Evolutionary conservation across 2,888 invertebrate genomes (phyloP), one percentile per base, ranked within the genome.

Genomic region (Byasa hedistus): DNA sequence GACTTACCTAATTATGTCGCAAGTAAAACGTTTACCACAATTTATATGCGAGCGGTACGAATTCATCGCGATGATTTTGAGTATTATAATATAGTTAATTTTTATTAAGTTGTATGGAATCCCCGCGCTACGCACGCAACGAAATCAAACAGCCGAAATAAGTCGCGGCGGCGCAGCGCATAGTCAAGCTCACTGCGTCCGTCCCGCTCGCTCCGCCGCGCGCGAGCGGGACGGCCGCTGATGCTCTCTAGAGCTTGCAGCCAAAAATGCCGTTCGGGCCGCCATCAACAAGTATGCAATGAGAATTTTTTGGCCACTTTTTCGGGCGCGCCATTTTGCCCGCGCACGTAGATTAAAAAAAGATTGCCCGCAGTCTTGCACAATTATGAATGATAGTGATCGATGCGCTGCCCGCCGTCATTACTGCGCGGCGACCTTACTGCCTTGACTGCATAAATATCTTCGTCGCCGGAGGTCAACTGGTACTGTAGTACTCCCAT

Each of bases 261-360:
- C 73, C 79, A 83, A 80, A 83, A 83, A 85, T 85, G 84, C 84
- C 81, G 81, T 81, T 82, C 78, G 76, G 76, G 73, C 77, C 74
- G 78, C 75, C 77, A 75, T 75, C 77, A 7, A 71, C 73, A 71
- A 72, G 75, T 74, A 76, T 72, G 81, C 82, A 82, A 82, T 79
- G 79, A 74, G 74, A 71, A 71, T 74, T 77, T 74, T 73, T 73
- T 71, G 71, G 70, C 67, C 70, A 70, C 69, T 69, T 70, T 63
- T 62, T 22, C 60, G 44, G 59, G 55, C 51, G 36, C 63, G 63
- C 62, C 67, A 67, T 67, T 63, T 67, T 60, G 54, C 24, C 27
- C n/a, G 39, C 36, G 63, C 63, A 32, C 63, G 60, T 67, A 63
- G 63, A 63, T 67, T 63, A 59, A 66, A 67, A 63, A 32, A 10